Conservation (phyloP, 2,113 vertebrate species). For the Bolborhynchus lineola region DNA sequence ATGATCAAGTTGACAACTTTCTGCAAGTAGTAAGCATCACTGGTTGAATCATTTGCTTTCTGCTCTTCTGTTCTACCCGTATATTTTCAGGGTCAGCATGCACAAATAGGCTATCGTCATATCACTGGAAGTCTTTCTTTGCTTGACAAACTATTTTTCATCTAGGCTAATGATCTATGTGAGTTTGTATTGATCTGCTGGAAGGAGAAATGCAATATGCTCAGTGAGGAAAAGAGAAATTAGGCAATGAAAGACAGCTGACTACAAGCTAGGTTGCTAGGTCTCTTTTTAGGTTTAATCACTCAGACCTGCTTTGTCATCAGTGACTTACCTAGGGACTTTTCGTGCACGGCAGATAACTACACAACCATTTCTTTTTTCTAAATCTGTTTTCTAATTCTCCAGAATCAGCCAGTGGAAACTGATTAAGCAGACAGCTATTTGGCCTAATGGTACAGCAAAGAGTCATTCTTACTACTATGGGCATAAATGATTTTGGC, state of each 20-base stretch:
- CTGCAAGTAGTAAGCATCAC: not conserved
- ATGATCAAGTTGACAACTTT: constrained; percentile 21
- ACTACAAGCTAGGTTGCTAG: not conserved
- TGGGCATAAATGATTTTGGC: not conserved
- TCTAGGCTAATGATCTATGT: not conserved
- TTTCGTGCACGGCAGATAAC: not conserved
- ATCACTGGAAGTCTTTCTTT: constrained; percentile 8
- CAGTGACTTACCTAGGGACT: not conserved
- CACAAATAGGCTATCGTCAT: not conserved
- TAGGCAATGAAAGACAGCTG: not conserved
- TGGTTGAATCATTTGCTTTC: not conserved
- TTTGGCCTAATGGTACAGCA: not conserved
- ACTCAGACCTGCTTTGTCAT: not conserved
- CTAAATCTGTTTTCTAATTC: not conserved
- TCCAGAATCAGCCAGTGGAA: not conserved
- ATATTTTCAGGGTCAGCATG: constrained; percentile 3
- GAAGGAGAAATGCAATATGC: not conserved
- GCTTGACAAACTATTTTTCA: constrained; percentile 38
- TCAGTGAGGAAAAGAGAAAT: not conserved
- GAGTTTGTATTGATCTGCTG: not conserved
- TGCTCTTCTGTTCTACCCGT: not conserved
- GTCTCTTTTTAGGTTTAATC: not conserved
- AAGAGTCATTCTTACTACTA: not conserved
- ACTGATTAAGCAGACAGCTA: not conserved
- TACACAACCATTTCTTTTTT: not conserved